Base-by-base conservation (phyloP, 2,113 vertebrate species). In the Hippocampus mohnikei region DNA sequence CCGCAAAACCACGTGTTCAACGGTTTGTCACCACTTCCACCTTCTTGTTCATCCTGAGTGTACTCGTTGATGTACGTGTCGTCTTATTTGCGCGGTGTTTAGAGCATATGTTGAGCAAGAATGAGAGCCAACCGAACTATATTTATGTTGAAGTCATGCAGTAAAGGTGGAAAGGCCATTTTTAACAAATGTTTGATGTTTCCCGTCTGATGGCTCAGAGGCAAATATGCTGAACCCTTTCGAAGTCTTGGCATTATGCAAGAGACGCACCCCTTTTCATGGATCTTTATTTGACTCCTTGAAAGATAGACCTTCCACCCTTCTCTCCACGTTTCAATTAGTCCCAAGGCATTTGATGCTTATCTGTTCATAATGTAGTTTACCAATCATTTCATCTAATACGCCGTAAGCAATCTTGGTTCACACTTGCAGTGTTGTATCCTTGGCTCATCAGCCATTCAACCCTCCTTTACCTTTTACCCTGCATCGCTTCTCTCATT, bases 1-100 rank as follows among this genome's bases (percentile, higher is more conserved):
- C 91, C 94, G 89, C 88, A 87, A 79, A 96, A 96, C 95, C 95
- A 93, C 93, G 46, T 90, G 73, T 88, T 94, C 91, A 98, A 98
- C 96, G 93, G 95, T 91, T 93, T 84, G 85, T 94, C 65, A 95
- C 95, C 95, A 93, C 96, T 96, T 97, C 95, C 96, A 94, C 93
- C 92, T 93, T 87, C 74, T 81, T 67, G 11, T 70, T 75, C 63
- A 72, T 27, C 55, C 59, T 67, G 69, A 64, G 21, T 81, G 73
- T 71, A 55, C 58, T 56, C 42, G 66, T 40, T 72, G 42, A 69
- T n/a, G 61, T 40, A 40, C 3, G 11, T 21, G 46, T 10, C 2
- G 41, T 23, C n/a, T 13, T 63, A 11, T 42, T 78, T 67, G 82
- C 75, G 81, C 42, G 82, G 83, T 83, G 80, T 81, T 86, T 76